Conservation (phyloP, 2,888 invertebrate genomes). For the Gymnoscelis rufifasciata region DNA sequence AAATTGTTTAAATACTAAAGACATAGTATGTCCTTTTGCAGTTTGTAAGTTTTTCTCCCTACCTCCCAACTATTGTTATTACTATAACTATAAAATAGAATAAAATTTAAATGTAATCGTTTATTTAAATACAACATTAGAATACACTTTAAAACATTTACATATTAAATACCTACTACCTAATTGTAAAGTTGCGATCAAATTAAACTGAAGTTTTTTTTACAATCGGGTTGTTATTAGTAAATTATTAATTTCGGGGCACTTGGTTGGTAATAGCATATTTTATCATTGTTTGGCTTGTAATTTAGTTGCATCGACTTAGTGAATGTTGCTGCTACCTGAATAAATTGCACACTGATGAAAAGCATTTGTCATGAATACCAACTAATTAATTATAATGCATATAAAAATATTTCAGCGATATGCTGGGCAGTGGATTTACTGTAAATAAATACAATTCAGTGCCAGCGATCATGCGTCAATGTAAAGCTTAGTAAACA, state of each 20-base stretch:
- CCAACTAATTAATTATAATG: slow-evolving; percentile 12
- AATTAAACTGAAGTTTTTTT: no score
- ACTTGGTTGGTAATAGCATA: slow-evolving; percentile 45
- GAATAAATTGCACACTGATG: slow-evolving; percentile 38
- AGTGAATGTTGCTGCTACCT: slow-evolving; percentile 53
- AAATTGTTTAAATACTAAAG: slow-evolving; percentile 27
- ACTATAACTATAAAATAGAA: slow-evolving; percentile 1
- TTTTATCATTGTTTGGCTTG: slow-evolving; percentile 38
- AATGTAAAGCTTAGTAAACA: neutral
- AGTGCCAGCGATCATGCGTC: slow-evolving; percentile 3
- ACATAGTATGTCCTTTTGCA: slow-evolving; percentile 40
- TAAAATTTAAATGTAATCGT: neutral
- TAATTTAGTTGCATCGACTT: slow-evolving; percentile 41
- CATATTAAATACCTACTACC: no score
- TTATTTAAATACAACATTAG: no score
- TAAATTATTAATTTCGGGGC: slow-evolving; percentile 36
- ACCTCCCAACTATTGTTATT: slow-evolving; percentile 14
- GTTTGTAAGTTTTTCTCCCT: slow-evolving; percentile 32
- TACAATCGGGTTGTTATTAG: slow-evolving; percentile 5
- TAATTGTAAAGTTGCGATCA: no score
- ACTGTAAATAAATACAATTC: slow-evolving; percentile 2
- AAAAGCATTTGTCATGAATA: slow-evolving; percentile 43
- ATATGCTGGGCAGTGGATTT: slow-evolving; percentile 3
- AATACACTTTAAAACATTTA: no score
- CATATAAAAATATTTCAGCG: neutral